Conservation (phyloP, 2,888 invertebrate species). For the Apeira syringaria region DNA sequence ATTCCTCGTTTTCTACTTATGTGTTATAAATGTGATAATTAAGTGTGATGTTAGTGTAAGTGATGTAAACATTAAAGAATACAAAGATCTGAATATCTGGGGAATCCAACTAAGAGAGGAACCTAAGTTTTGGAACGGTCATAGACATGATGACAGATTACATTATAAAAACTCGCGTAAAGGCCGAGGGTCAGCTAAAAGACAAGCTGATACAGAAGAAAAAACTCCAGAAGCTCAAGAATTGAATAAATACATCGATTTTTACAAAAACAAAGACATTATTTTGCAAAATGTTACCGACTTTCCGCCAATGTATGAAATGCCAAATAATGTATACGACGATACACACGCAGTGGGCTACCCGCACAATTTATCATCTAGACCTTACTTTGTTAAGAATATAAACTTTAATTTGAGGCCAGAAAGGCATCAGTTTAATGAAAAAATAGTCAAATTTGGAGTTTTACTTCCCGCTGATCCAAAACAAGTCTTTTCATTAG, state of each 20-base stretch:
- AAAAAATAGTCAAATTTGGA: slow-evolving; percentile 83
- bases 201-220: slow-evolving; percentile 48
- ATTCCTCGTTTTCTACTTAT: slow-evolving; percentile 67
- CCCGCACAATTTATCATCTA: slow-evolving; percentile 63
- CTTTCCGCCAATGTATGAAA: slow-evolving; percentile 38
- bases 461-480: slow-evolving; percentile 86
- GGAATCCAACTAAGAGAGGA: slow-evolving; percentile 43
- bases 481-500: slow-evolving; percentile 85
- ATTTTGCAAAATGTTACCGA: slow-evolving; percentile 48
- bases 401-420: slow-evolving; percentile 68
- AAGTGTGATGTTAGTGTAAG: slow-evolving; percentile 76
- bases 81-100: slow-evolving; percentile 34
- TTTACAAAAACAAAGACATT: slow-evolving; percentile 54
- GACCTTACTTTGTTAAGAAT: slow-evolving; percentile 66
- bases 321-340: slow-evolving; percentile 46
- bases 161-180: slow-evolving; percentile 47
- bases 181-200: slow-evolving; percentile 45
- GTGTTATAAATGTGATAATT: slow-evolving; percentile 77
- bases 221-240: slow-evolving; percentile 54
- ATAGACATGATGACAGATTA: slow-evolving; percentile 46
- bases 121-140: slow-evolving; percentile 44
- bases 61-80: slow-evolving; percentile 56
- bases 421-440: slow-evolving; percentile 59
- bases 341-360: slow-evolving; percentile 58
- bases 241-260: slow-evolving; percentile 57